A percentile compares a stretch with the other conserved stretches of the same genome.
Evolutionary conservation across 23 tunicate species (phyloP).

Genomic region (Pegea sp.): DNA sequence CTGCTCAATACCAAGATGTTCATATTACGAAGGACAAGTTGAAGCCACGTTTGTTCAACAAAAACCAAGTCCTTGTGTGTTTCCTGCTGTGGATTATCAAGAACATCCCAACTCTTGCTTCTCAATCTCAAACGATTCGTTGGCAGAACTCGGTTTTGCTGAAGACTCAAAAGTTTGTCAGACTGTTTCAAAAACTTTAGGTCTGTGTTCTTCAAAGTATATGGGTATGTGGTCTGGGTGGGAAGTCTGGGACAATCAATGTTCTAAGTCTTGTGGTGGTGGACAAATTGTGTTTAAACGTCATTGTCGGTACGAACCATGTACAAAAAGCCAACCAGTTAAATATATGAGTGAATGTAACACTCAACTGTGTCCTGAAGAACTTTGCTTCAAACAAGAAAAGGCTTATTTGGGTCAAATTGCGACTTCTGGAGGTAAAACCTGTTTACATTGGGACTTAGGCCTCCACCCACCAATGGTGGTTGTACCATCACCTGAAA

Average conservation of each 20-base stretch:
- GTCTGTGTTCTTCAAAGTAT: conserved; percentile 4
- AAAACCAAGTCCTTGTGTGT: not conserved
- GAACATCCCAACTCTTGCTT: not conserved
- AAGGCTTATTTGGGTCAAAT: too few relatives aligned
- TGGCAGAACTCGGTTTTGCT: not conserved
- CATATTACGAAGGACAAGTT: conserved; percentile 33
- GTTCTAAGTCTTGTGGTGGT: conserved; percentile 28
- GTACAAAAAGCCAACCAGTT: too few relatives aligned
- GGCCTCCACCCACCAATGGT: too few relatives aligned
- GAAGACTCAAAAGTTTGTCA: not conserved
- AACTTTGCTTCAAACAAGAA: too few relatives aligned
- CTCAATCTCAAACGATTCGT: not conserved
- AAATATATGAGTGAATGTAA: too few relatives aligned
- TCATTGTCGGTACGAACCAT: conserved; percentile 16
- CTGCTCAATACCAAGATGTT: conserved; percentile 39
- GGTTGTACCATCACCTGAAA: too few relatives aligned
- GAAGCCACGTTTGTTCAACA: too few relatives aligned
- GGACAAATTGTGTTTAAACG: conserved; percentile 8
- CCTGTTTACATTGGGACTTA: too few relatives aligned
- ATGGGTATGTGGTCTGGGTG: conserved; percentile 4
- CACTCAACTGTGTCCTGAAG: too few relatives aligned
- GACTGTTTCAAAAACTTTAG: too few relatives aligned
- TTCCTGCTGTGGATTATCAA: not conserved
- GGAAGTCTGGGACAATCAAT: not conserved
- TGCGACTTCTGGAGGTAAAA: too few relatives aligned